Percentiles rank a stretch among this genome's conserved stretches.
These are phyloP conservation scores for Oreochromis aureus DNA, from an alignment of 2,113 vertebrate species.

Conservation along the genomic window DNA sequence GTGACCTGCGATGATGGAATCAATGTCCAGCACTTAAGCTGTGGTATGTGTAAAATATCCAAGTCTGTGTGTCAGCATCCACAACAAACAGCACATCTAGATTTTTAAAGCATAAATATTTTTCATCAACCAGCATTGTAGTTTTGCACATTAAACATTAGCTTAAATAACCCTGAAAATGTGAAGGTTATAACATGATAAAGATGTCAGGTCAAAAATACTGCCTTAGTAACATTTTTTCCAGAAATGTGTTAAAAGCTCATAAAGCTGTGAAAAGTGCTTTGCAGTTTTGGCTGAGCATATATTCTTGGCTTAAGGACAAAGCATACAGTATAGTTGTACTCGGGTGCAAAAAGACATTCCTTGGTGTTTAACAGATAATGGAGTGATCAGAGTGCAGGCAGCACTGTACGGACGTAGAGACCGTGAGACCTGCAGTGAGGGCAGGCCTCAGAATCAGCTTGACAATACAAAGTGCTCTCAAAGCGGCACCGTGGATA, in stretches of 20 bases:
- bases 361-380: background rate
- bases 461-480: background rate
- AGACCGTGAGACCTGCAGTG: constrained; percentile 12
- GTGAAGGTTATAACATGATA: background rate
- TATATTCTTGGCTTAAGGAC: background rate
- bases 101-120: background rate
- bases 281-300: background rate
- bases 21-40: constrained; percentile 1
- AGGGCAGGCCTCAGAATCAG: background rate
- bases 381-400: constrained; percentile 15
- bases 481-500: rapidly evolving
- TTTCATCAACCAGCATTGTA: background rate
- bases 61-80: background rate
- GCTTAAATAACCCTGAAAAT: background rate
- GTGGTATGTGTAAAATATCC: background rate
- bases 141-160: background rate
- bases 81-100: background rate
- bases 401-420: background rate
- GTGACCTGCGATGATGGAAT: background rate
- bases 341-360: background rate
- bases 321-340: background rate
- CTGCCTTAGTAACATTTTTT: background rate
- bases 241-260: rapidly evolving
- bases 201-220: background rate
- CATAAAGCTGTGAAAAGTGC: background rate